Evolutionary conservation across 2,888 invertebrate genomes (phyloP).

Genomic region (Platycnemis pennipes): DNA sequence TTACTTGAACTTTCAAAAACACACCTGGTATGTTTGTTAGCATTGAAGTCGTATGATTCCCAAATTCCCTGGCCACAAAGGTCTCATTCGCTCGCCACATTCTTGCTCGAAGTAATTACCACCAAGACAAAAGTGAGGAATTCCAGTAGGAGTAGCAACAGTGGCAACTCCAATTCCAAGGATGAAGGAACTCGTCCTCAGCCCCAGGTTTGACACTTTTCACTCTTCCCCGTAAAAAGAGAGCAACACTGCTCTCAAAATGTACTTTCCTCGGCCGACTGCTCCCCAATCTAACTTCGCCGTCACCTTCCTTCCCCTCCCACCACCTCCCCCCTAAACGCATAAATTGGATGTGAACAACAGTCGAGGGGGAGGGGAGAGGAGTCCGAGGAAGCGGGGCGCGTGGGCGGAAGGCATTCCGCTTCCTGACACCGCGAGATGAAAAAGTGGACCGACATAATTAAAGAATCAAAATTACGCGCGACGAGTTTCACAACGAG

Average conservation of each 20-base stretch:
- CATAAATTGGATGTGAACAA: not conserved
- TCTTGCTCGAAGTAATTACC: too few species aligned
- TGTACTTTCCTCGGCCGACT: not conserved
- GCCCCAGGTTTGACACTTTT: not conserved
- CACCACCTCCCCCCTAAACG: not conserved
- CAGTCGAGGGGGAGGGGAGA: not conserved
- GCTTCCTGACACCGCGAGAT: not conserved
- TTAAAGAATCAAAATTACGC: slow-evolving; percentile 12
- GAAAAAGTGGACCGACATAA: slow-evolving; percentile 7
- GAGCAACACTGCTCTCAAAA: not conserved
- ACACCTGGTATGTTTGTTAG: too few species aligned
- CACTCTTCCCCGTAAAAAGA: not conserved
- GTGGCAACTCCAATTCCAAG: too few species aligned
- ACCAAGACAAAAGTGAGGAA: too few species aligned
- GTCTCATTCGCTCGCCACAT: too few species aligned
- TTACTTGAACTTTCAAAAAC: too few species aligned
- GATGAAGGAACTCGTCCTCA: not conserved
- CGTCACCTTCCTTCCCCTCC: not conserved
- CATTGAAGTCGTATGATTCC: too few species aligned
- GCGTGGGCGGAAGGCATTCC: not conserved
- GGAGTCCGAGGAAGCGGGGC: not conserved
- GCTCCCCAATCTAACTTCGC: not conserved
- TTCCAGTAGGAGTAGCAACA: too few species aligned
- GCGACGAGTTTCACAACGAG: not conserved
- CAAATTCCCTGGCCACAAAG: too few species aligned